Conservation (phyloP, 2,888 invertebrate genomes). For the Pandemis heparana region DNA sequence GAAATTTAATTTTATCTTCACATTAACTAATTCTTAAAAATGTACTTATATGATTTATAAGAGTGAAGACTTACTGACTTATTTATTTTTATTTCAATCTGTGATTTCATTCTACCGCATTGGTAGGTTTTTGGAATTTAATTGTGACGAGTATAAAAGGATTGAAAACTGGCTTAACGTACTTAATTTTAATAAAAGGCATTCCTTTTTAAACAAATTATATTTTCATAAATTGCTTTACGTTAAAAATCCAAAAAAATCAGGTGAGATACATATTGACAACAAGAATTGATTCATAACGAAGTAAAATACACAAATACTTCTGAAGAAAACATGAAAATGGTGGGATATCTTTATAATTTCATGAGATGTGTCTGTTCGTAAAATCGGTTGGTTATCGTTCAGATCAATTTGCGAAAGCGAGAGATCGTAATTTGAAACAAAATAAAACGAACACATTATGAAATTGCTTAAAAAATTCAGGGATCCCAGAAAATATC, state of each 20-base stretch:
- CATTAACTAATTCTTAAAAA: no score
- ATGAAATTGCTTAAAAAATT: slow-evolving; percentile 1
- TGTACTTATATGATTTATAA: no score
- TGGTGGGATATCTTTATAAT: slow-evolving; percentile 32
- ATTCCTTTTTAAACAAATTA: not conserved
- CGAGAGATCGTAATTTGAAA: slow-evolving; percentile 23
- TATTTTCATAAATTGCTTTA: not conserved
- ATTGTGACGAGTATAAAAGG: no score
- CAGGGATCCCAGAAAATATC: not conserved
- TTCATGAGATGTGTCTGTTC: not conserved
- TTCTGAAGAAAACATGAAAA: slow-evolving; percentile 5
- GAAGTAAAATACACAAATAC: not conserved
- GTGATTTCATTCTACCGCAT: no score
- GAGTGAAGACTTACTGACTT: no score
- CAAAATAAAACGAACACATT: not conserved
- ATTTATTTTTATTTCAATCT: no score
- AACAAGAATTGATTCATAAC: not conserved
- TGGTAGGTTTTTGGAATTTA: no score
- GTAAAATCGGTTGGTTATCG: not conserved
- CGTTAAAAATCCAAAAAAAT: not conserved
- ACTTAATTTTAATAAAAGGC: not conserved
- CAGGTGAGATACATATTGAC: slow-evolving; percentile 1
- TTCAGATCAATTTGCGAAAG: slow-evolving; percentile 35
- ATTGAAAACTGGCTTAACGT: no score
- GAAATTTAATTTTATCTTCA: no score